Percentiles rank a stretch among this genome's conserved stretches.
Conservation (phyloP, 53 echinoderm and acorn worm species). For the Astropecten irregularis region DNA sequence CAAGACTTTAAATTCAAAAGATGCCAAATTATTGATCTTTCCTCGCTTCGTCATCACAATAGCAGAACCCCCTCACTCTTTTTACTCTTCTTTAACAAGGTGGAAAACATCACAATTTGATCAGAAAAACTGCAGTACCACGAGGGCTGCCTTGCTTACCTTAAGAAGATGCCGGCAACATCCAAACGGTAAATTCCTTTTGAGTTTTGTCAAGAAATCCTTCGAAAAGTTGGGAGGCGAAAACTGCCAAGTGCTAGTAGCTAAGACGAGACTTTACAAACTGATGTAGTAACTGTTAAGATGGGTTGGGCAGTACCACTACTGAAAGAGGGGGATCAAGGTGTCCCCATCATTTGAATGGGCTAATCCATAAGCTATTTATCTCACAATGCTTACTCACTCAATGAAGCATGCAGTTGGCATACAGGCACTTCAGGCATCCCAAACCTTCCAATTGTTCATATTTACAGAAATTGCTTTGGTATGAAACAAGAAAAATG, state of each 20-base stretch:
- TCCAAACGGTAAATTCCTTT: constrained; percentile 4
- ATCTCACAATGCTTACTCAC: background rate
- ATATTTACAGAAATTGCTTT: too few species aligned
- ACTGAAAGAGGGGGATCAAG: background rate
- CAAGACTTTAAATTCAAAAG: constrained; percentile 29
- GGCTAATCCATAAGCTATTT: background rate
- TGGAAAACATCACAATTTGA: background rate
- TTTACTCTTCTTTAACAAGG: background rate
- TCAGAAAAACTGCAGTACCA: background rate
- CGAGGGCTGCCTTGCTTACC: background rate
- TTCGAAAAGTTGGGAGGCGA: background rate
- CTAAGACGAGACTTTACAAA: background rate
- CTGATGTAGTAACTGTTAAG: constrained; percentile 28
- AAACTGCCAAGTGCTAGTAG: background rate
- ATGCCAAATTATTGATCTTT: constrained; percentile 41
- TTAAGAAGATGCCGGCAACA: background rate
- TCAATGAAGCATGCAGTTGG: background rate
- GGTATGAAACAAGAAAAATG: too few species aligned
- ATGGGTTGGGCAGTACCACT: background rate
- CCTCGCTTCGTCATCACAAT: background rate
- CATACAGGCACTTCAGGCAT: too few species aligned
- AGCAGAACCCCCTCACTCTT: background rate
- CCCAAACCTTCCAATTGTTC: too few species aligned
- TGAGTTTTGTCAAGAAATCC: background rate
- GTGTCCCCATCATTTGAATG: background rate